Percentiles rank a stretch among this genome's conserved stretches.
phyloP scores from a whole-genome alignment of 1,140 invertebrate species.

The Camponotus pennsylvanicus region DNA sequence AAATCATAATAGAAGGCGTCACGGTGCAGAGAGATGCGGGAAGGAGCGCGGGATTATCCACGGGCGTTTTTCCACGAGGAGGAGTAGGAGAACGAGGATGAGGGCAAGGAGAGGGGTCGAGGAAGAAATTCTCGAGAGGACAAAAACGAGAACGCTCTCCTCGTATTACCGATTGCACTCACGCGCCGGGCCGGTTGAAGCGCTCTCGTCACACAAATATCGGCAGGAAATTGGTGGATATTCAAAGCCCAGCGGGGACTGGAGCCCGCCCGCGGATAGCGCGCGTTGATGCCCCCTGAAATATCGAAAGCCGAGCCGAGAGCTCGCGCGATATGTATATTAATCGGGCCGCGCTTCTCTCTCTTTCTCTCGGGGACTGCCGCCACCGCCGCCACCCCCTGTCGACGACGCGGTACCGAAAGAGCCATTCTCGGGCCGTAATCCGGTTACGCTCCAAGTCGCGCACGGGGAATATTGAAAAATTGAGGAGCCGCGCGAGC shows the following conservation, averaged over 20 bases:
- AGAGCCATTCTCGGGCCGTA: constrained; percentile 79
- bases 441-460: constrained; percentile 78
- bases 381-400: constrained; percentile 50
- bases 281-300: constrained; percentile 70
- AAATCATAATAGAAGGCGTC: constrained; percentile 5
- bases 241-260: constrained; percentile 81
- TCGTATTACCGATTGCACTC: constrained; percentile 82
- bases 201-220: constrained; percentile 79
- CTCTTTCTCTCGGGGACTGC: constrained; percentile 38
- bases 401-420: constrained; percentile 70
- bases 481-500: constrained; percentile 70
- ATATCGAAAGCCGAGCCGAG: constrained; percentile 69
- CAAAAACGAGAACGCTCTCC: constrained; percentile 30
- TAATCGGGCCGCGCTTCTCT: constrained; percentile 72
- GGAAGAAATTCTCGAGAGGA: constrained; percentile 55
- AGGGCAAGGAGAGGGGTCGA: constrained; percentile 3
- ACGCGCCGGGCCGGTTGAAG: constrained; percentile 79
- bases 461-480: constrained; percentile 80
- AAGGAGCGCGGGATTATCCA: constrained; percentile 36
- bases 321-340: constrained; percentile 81
- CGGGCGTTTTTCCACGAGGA: constrained; percentile 12
- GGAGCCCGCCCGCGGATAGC: constrained; percentile 72
- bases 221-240: constrained; percentile 84
- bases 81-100: neutral
- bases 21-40: neutral